phyloP scores from a whole-genome alignment of 2,113 vertebrate genomes.

The Pseudorectes ferrugineus region DNA sequence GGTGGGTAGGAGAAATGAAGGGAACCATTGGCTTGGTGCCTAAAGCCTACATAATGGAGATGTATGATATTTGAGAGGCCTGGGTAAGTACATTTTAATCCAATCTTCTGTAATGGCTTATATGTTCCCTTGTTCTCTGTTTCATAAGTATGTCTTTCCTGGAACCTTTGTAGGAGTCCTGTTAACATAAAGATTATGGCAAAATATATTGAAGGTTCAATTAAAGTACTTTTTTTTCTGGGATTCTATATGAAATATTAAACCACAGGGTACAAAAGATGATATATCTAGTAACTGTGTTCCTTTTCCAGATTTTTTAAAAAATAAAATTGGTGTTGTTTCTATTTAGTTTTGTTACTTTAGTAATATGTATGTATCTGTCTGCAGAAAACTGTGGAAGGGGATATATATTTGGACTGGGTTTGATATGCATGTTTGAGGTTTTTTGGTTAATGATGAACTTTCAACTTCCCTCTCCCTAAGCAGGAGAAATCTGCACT shows the following conservation, averaged over 20 bases:
- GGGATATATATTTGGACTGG: neutral
- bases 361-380: neutral
- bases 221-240: constrained; percentile 42
- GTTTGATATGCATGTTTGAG: neutral
- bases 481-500: constrained; percentile 48
- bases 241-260: constrained; percentile 55
- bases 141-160: constrained; percentile 76
- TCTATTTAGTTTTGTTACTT: neutral
- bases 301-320: neutral
- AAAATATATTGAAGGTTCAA: constrained; percentile 60
- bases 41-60: constrained; percentile 92
- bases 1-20: constrained; percentile 98
- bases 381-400: neutral
- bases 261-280: constrained; percentile 4
- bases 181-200: constrained; percentile 68
- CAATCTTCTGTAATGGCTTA: constrained; percentile 81
- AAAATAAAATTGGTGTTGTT: neutral
- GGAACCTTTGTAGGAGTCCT: constrained; percentile 71
- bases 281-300: constrained; percentile 4
- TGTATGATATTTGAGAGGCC: constrained; percentile 86
- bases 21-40: constrained; percentile 94
- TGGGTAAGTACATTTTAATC: constrained; percentile 87
- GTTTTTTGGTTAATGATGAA: constrained; percentile 10
- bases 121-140: constrained; percentile 77
- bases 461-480: constrained; percentile 34